A percentile compares a stretch with the other conserved stretches of the same genome.
phyloP scores from a whole-genome alignment of 1,140 invertebrate species.

The Danaus plexippus region DNA sequence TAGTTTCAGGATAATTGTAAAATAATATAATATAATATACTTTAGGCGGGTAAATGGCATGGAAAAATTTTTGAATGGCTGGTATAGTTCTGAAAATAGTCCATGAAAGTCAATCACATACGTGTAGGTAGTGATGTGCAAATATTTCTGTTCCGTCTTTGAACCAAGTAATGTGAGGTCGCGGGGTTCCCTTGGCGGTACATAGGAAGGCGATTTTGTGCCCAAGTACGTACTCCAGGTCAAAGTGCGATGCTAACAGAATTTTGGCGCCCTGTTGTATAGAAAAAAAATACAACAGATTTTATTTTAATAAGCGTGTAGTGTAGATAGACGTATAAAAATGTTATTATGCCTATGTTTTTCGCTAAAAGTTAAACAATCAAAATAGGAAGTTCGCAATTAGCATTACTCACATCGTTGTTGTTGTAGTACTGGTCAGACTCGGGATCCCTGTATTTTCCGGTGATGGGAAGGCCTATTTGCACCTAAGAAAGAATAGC shows the following conservation, averaged over 20 bases:
- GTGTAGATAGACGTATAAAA: no score
- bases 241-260: conserved; percentile 90
- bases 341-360: not conserved
- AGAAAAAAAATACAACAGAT: conserved; percentile 8
- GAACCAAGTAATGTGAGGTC: conserved; percentile 92
- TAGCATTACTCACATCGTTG: conserved; percentile 79
- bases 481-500: conserved; percentile 72
- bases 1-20: no score
- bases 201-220: conserved; percentile 95
- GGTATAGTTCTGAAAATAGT: no score
- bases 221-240: conserved; percentile 92
- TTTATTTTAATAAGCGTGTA: no score
- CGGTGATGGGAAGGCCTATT: conserved; percentile 87
- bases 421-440: conserved; percentile 91
- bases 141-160: conserved; percentile 93
- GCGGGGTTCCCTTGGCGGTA: conserved; percentile 86
- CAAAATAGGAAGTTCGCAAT: not conserved
- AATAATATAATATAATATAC: no score
- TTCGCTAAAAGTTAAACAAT: not conserved
- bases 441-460: conserved; percentile 88
- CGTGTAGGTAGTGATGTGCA: conserved; percentile 89
- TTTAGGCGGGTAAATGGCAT: no score
- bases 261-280: conserved; percentile 88
- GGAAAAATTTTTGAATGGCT: no score
- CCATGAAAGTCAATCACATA: conserved; percentile 64